Evolutionary conservation across 1,140 invertebrate species (phyloP), one percentile per base, ranked within the genome.

Genomic region (Polypedilum pembai): DNA sequence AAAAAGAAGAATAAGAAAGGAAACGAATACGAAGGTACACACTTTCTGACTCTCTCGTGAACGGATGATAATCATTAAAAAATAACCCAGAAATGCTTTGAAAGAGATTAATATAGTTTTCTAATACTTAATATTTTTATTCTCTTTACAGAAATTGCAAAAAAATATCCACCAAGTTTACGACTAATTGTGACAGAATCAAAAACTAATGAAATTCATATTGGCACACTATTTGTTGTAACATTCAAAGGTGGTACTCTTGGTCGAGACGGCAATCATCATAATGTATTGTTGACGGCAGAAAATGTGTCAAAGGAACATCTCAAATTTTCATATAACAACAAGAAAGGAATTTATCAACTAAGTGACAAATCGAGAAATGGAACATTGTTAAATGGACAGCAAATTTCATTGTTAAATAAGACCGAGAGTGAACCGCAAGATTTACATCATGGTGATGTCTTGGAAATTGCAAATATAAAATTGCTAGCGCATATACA

Each of bases 281-380:
- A 91, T 81, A 86, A 88, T 45, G 87, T 96, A 24, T 78, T 90
- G 2, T 87, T 97, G 74, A 88, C 88, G 4, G 94, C 96, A 80
- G 83, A 89, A 74, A 91, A 91, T 84, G 87, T 95, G 7, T 93
- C 91, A 77, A 91, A 92, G 84, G 91, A 92, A 80, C 94, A 96
- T 82, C 87, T 94, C 15, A 88, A 88, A 79, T 87, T 93, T 56
- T 82, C 83, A 73, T 92, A 89, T 77, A 85, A 92, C 75, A 83
- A 85, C 72, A 84, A 84, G 0, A 83, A 84, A 45, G 83, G 83
- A 15, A 79, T 83, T 1, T 96, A 94, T 79, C 83, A 87, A 73
- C 86, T 92, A 0, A 85, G 86, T n/a, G 94, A 96, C 82, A 93
- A 93, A 8, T 96, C 93, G 41, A 87, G 92, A 78, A 96, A 95